Conservation (phyloP, 2,888 invertebrate species). For the Nysson spinosus region DNA sequence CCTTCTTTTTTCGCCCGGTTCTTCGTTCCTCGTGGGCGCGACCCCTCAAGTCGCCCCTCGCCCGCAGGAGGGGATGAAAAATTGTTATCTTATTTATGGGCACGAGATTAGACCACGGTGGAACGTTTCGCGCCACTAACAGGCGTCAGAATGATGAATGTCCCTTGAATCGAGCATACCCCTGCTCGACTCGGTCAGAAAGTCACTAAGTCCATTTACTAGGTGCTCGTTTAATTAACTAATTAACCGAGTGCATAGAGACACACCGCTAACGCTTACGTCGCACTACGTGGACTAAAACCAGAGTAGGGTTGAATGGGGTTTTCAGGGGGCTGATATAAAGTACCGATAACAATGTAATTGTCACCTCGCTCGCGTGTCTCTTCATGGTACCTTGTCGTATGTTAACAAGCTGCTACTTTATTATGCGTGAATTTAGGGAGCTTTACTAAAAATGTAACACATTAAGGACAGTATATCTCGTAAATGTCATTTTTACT, state of each 20-base stretch:
- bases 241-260: slow-evolving; percentile 50
- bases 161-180: slow-evolving; percentile 54
- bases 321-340: slow-evolving; percentile 23
- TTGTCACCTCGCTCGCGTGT: slow-evolving; percentile 35
- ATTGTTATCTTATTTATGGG: slow-evolving; percentile 76
- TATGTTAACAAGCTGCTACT: slow-evolving; percentile 20
- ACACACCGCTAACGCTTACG: slow-evolving; percentile 9
- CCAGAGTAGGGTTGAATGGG: slow-evolving; percentile 25
- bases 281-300: slow-evolving; percentile 17
- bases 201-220: slow-evolving; percentile 38
- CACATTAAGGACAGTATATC: too few relatives aligned
- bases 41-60: slow-evolving; percentile 48
- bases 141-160: slow-evolving; percentile 67
- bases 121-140: slow-evolving; percentile 61
- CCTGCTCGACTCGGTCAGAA: slow-evolving; percentile 19
- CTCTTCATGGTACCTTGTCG: not conserved
- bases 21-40: slow-evolving; percentile 44
- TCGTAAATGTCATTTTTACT: too few relatives aligned
- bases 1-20: slow-evolving; percentile 4
- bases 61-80: slow-evolving; percentile 67
- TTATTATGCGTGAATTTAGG: slow-evolving; percentile 8
- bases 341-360: slow-evolving; percentile 36
- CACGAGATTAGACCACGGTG: slow-evolving; percentile 65
- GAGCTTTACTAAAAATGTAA: too few relatives aligned
- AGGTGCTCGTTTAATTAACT: slow-evolving; percentile 51